Evolutionary conservation across 2,113 vertebrate species (phyloP), one percentile per base, ranked within the genome.

Genomic region (Larimichthys polyactis): DNA sequence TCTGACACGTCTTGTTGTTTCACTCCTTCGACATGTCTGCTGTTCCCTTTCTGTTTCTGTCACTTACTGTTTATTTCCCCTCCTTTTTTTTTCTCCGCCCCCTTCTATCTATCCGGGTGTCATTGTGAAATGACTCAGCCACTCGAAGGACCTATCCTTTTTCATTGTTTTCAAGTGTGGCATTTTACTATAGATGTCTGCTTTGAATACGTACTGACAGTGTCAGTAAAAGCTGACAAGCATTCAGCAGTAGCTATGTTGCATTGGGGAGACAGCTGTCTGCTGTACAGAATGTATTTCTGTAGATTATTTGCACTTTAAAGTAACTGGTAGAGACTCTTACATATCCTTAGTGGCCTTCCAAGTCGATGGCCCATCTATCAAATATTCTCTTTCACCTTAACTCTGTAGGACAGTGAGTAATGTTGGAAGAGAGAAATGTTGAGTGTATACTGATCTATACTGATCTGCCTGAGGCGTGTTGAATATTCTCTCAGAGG

Each of bases 221-320:
- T 66, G 85, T 90, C 83, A 82, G 79, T 91, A 74, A 84, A 88
- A 76, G 66, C 86, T 84, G 90, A 89, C 87, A 85, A 82, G 71
- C 67, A 57, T 76, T 86, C 44, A 62, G 76, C 60, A 3, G 70
- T 20, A 71, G 68, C 71, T 67, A 22, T 5, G 16, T 80, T 19
- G 48, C 84, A 66, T 52, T 3, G 27, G 80, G 79, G 77, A 90
- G 79, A 86, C 84, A 57, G 65, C 84, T 68, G 77, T 82, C 73
- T 70, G 83, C 71, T 16, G 16, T 49, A 71, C 79, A 79, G 22
- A 79, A 79, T 43, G 66, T 74, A 43, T 83, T 81, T 81, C 75
- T 80, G 70, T 48, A 55, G 62, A 88, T 84, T 77, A 90, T 89
- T 89, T 91, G 69, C 90, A 89, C 87, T 84, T 81, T 68, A 83